Evolutionary conservation across 2,797 vertebrate species (phyloP), one percentile per base, ranked within the genome.

Genomic region (Schizothorax lantsangensis): DNA sequence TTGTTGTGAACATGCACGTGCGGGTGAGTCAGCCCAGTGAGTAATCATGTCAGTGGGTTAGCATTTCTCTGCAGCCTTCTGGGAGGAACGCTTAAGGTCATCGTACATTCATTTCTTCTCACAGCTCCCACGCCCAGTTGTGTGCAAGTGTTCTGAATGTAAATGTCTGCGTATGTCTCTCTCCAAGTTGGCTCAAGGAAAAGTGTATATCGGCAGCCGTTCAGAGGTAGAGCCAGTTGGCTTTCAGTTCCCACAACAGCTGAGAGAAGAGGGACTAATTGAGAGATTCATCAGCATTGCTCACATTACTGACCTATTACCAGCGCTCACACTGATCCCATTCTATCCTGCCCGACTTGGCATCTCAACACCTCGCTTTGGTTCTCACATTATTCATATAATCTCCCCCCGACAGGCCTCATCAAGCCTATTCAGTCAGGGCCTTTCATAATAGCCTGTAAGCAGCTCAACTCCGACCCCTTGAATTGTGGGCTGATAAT

Each of bases 291-390:
- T 93, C 91, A 89, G 92, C 92, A 94, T 92, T 91, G 88, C 89
- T 92, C 93, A 91, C 81, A 89, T 92, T 88, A 91, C 89, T 93
- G 93, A 94, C 93, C 93, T 90, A 94, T 78, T 93, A 93, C 91
- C 89, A 90, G 88, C 91, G 87, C 84, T 89, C 89, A 90, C 87
- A 81, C 84, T 91, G 90, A 91, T 90, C 91, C 84, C 91, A 91
- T 94, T 93, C 92, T 88, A 90, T 91, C 84, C 86, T 77, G 81
- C 81, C 85, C 84, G 87, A 86, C 89, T 91, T 90, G 79, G 85
- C 83, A 54, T 88, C 85, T 84, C 73, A 79, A 88, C 78, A 83
- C 74, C 69, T 91, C 89, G 84, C 54, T 85, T 85, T 88, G 89
- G 86, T 87, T 79, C 30, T 12, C 62, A 87, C 40, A 79, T 83